These are phyloP conservation scores for Leucophenga maculata DNA, from an alignment of 2,888 invertebrate species.

Conservation along the genomic window DNA sequence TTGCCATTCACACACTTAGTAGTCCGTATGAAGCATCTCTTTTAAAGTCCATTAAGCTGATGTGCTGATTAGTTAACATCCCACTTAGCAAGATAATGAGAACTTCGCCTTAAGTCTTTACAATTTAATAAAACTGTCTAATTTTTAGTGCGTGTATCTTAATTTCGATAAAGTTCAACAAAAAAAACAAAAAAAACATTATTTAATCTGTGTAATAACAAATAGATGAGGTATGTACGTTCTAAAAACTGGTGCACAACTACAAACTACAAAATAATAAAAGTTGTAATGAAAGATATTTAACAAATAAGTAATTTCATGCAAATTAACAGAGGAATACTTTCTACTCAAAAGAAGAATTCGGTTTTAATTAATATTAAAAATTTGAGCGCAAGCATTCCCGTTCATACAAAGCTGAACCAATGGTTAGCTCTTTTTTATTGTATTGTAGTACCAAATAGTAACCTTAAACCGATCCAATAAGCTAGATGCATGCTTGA, in stretches of 20 bases:
- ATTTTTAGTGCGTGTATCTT: constrained; percentile 5
- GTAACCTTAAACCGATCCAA: no score
- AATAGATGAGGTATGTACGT: constrained; percentile 40
- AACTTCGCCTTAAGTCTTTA: no score
- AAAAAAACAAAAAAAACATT: constrained; percentile 37
- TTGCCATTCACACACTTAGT: no score
- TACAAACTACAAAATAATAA: constrained; percentile 38
- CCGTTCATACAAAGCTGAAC: neutral
- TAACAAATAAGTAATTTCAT: constrained; percentile 34
- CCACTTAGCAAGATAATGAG: no score
- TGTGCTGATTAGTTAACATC: no score
- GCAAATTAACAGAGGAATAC: constrained; percentile 39
- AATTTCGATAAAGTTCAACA: no score
- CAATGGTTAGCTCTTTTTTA: constrained; percentile 9
- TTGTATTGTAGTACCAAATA: neutral
- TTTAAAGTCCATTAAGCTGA: no score
- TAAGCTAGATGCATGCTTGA: no score
- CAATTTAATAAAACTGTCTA: constrained; percentile 9
- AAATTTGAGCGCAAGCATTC: neutral
- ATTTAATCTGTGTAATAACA: constrained; percentile 44
- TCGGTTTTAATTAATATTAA: no score
- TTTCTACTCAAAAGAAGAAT: constrained; percentile 25
- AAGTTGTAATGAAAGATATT: constrained; percentile 25
- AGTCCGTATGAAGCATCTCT: no score
- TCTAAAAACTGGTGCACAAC: constrained; percentile 41